Evolutionary conservation across 2,797 vertebrate genomes (phyloP).

Genomic region (Knipowitschia caucasica): DNA sequence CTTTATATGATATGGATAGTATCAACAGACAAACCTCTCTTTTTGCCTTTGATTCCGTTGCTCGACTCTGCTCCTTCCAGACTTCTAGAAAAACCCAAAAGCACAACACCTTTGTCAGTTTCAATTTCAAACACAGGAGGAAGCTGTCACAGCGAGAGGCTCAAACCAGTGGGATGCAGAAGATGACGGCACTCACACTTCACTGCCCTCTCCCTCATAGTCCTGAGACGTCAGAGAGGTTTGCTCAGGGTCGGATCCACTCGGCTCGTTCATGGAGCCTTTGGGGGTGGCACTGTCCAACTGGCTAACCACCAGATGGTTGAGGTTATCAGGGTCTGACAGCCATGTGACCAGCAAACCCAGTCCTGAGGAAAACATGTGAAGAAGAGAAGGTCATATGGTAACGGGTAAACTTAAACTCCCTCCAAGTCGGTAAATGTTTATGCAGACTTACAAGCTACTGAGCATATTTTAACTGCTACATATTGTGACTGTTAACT

Average conservation of each 20-base stretch:
- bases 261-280: constrained; percentile 49
- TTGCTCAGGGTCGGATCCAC: constrained; percentile 48
- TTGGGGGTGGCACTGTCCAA: constrained; percentile 57
- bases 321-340: constrained; percentile 77
- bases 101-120: constrained; percentile 26
- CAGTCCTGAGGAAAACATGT: constrained; percentile 55
- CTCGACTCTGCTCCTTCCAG: constrained; percentile 30
- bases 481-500: too few species aligned
- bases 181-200: constrained; percentile 61
- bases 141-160: constrained; percentile 6
- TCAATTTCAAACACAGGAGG: constrained; percentile 29
- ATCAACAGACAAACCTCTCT: constrained; percentile 55
- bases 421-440: background rate
- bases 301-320: constrained; percentile 75
- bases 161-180: constrained; percentile 13
- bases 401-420: background rate
- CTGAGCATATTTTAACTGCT: too few species aligned
- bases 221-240: constrained; percentile 41
- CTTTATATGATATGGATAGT: background rate
- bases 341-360: constrained; percentile 70
- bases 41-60: constrained; percentile 49
- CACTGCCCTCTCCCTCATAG: constrained; percentile 33
- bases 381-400: background rate
- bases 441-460: too few species aligned
- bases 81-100: constrained; percentile 31